These are phyloP conservation scores for Eueides isabella DNA, from an alignment of 1,140 invertebrate species.

Conservation along the genomic window DNA sequence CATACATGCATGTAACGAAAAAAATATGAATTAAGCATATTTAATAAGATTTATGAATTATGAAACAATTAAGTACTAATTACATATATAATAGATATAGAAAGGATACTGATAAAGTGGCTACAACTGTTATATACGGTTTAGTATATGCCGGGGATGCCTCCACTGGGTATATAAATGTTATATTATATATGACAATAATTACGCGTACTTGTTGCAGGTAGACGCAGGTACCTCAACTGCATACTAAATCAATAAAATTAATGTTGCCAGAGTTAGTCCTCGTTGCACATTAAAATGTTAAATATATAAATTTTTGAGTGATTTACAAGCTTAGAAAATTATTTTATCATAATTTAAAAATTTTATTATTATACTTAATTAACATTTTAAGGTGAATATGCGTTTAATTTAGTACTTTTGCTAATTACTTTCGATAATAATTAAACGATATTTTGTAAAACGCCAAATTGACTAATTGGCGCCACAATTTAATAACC, in stretches of 20 bases:
- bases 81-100: not conserved
- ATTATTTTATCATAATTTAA: too few species aligned
- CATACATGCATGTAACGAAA: not conserved
- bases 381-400: too few species aligned
- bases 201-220: constrained; percentile 14
- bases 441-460: too few species aligned
- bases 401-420: too few species aligned
- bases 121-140: not conserved
- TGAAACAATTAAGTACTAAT: not conserved
- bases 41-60: not conserved
- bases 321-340: too few species aligned
- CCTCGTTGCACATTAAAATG: not conserved
- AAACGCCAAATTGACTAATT: too few species aligned
- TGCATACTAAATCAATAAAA: constrained; percentile 10
- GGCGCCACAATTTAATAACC: too few species aligned
- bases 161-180: not conserved
- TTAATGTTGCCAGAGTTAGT: not conserved
- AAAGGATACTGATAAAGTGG: constrained; percentile 8
- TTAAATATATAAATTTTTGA: not conserved
- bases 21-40: not conserved
- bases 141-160: not conserved
- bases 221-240: not conserved
- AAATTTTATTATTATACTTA: too few species aligned
- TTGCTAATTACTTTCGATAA: too few species aligned
- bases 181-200: not conserved